Evolutionary conservation across 2,797 vertebrate genomes (phyloP).

Genomic region (Sebastes jordani): DNA sequence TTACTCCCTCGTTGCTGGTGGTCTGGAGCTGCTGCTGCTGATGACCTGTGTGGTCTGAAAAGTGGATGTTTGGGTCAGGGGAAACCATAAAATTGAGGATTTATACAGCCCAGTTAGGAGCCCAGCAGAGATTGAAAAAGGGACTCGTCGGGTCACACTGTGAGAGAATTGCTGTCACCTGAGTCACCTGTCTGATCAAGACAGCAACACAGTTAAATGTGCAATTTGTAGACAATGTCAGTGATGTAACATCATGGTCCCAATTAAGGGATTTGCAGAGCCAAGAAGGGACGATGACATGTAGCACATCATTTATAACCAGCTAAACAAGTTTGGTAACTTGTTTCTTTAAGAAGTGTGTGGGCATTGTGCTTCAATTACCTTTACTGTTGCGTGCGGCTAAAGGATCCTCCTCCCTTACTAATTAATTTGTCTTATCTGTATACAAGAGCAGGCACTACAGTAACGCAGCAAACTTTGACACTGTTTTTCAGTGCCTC

Average conservation of each 20-base stretch:
- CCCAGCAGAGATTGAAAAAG: neutral
- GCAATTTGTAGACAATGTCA: neutral
- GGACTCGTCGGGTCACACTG: neutral
- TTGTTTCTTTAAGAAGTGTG: neutral
- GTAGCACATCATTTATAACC: neutral
- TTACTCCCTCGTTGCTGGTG: neutral
- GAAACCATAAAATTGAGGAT: neutral
- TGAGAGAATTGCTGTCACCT: neutral
- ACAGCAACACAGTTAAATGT: neutral
- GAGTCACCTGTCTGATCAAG: neutral
- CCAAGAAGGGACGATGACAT: neutral
- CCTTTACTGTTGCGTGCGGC: neutral
- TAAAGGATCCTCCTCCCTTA: neutral
- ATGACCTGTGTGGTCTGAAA: constrained; percentile 25
- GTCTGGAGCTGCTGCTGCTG: neutral
- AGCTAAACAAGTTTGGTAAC: neutral
- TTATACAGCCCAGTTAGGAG: neutral
- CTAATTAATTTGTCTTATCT: neutral
- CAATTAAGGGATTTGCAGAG: neutral
- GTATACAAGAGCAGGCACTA: neutral
- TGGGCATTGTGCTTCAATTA: neutral
- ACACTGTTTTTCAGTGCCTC: neutral
- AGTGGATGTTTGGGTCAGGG: neutral
- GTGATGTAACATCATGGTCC: neutral
- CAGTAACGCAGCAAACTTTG: neutral